Evolutionary conservation across 92 coral and sea anemone species (phyloP), one percentile per base, ranked within the genome.

Genomic region (Actinostola sp.): DNA sequence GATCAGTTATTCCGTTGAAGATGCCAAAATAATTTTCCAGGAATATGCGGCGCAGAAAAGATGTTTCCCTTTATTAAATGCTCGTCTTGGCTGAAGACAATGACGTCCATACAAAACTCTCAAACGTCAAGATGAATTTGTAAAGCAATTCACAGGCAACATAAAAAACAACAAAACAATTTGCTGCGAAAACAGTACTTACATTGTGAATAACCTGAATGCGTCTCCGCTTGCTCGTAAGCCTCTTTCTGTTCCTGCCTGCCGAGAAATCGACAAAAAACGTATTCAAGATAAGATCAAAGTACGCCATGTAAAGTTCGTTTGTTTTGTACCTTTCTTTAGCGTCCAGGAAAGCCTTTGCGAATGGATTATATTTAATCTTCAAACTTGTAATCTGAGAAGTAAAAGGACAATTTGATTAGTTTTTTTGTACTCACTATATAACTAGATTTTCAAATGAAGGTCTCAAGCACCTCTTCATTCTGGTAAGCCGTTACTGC

Each of bases 401-500:
- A 69, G 53, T 53, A 52, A 68, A 68, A 0, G 15, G 24, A 92
- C 89, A 63, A 95, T 91, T 92, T 91, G 77, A 39, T 79, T 63
- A 73, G 64, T 29, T 15, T 60, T 35, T 24, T 12, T 23, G 61
- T 38, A 32, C 81, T 35, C 81, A 17, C 49, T 11, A 61, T 27
- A 26, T 75, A 75, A 51, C 60, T 65, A 75, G 72, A 25, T 75
- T 75, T 71, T 71, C 67, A 71, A 71, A 66, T 32, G 67, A 39
- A 55, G 0, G 20, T 68, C 74, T 7, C 17, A 73, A 53, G 49
- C 49, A 95, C 99, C 99, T 95, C 99, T 74, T 95, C 99, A 75
- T 95, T 95, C 39, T 95, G 99, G 66, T 95, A 95, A 49, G 99
- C 99, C 2, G 99, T 95, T 17, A 95, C 99, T 1, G 99, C 99